Evolutionary conservation across 2,797 vertebrate species (phyloP), one percentile per base, ranked within the genome.

Genomic region (Centropyge bicolor): DNA sequence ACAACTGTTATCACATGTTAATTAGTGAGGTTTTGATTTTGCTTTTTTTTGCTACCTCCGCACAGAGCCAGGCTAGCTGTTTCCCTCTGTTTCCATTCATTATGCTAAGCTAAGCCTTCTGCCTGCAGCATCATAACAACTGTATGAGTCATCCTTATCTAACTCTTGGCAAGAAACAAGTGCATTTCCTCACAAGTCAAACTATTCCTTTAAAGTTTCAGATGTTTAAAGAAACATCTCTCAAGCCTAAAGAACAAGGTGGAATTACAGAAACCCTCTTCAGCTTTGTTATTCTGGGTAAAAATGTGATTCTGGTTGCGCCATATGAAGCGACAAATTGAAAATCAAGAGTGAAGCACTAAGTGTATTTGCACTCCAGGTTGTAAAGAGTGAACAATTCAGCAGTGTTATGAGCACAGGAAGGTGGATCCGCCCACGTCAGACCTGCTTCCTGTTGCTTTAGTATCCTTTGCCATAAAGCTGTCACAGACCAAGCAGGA

Each of bases 401-500:
- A 45, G 54, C 7, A 64, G 35, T 36, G 65, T 11, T n/a, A 4
- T 54, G 49, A 12, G 40, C 59, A 63, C 40, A 52, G 22, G 22
- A 62, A 40, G 57, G 19, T 36, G 48, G 16, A 20, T 16, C 11
- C 4, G 6, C 57, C 35, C 14, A 27, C 2, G 8, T 52, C 49
- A 20, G 24, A 43, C 48, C 40, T 48, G 60, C 57, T 57, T 70
- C 51, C 71, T 65, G 48, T 63, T 20, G n/a, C 13, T 10, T 31
- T 38, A 16, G 12, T 45, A 43, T 40, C 27, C 31, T 63, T 77
- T 49, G 2, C 31, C 49, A 54, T 27, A 20, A 31, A 46, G 31
- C 12, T 1, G 14, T 35, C 31, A 22, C 13, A 55, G 9, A 55
- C 22, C 11, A 10, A 13, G 27, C 1, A 8, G n/a, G 20, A 17